phyloP scores from a whole-genome alignment of 2,113 vertebrate genomes.

The Forbesichthys agassizii region DNA sequence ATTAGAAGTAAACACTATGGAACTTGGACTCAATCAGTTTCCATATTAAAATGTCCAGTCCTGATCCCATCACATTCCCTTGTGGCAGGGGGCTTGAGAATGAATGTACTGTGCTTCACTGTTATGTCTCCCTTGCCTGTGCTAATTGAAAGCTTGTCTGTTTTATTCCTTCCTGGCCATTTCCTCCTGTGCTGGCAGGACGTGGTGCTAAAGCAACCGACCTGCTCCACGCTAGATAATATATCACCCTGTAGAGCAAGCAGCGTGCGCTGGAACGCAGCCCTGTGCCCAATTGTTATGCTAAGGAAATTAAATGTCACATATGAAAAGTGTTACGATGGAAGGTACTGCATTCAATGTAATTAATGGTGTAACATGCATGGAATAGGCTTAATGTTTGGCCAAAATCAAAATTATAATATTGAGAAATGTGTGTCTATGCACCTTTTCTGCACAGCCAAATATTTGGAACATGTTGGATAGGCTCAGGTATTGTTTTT shows the following conservation, averaged over 20 bases:
- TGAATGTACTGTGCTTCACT: background rate
- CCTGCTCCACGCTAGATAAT: conserved; percentile 65
- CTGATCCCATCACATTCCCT: no score
- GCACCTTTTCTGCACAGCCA: background rate
- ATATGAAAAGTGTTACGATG: conserved; percentile 55
- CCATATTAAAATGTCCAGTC: no score
- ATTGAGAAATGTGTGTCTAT: background rate
- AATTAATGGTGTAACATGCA: conserved; percentile 29
- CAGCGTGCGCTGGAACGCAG: conserved; percentile 21
- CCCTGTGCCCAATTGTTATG: conserved; percentile 51
- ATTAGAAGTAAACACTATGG: no score
- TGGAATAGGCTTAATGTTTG: background rate
- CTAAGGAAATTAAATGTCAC: conserved; percentile 69
- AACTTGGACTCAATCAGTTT: no score
- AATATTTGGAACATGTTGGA: background rate
- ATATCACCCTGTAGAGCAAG: conserved; percentile 58
- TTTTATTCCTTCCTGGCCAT: conserved; percentile 30
- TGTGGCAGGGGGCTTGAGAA: no score
- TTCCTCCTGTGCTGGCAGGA: conserved; percentile 38
- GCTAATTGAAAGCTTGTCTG: conserved; percentile 52
- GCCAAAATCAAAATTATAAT: background rate
- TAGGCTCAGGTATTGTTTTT: background rate
- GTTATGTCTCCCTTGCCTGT: background rate
- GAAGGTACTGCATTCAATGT: conserved; percentile 24
- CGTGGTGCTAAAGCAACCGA: conserved; percentile 48